phyloP scores from a whole-genome alignment of 2,888 invertebrate genomes.

The Hypomecis punctinalis region DNA sequence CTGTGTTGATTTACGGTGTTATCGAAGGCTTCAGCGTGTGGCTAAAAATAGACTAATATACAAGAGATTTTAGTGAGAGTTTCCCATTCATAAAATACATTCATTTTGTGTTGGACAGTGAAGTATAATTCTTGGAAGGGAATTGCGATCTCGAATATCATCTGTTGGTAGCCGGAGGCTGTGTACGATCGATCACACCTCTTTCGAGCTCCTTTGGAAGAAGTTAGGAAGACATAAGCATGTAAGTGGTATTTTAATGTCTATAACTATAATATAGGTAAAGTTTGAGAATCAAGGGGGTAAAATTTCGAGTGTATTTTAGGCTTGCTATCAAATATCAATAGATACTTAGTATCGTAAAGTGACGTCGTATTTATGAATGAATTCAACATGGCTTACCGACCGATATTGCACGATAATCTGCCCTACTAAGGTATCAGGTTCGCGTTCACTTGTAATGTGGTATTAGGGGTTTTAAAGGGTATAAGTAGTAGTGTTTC shows the following conservation, averaged over 20 bases:
- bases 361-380: not conserved
- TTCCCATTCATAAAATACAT: constrained; percentile 78
- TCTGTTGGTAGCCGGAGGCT: constrained; percentile 33
- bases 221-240: constrained; percentile 33
- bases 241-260: constrained; percentile 36
- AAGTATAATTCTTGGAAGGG: constrained; percentile 59
- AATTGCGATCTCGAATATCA: constrained; percentile 48
- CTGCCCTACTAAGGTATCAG: no score
- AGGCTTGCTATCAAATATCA: no score
- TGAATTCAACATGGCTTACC: constrained; percentile 15
- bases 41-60: constrained; percentile 75
- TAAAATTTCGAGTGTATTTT: no score
- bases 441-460: no score
- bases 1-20: constrained; percentile 51
- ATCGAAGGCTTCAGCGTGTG: constrained; percentile 47
- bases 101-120: constrained; percentile 75
- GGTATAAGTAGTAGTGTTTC: no score
- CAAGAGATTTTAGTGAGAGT: constrained; percentile 64
- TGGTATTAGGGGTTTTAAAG: no score
- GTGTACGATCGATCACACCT: constrained; percentile 45
- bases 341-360: not conserved
- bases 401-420: no score
- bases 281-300: no score
- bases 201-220: constrained; percentile 21
- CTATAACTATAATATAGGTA: not conserved